phyloP scores from a whole-genome alignment of 2,113 vertebrate genomes.

The Columba janthina region DNA sequence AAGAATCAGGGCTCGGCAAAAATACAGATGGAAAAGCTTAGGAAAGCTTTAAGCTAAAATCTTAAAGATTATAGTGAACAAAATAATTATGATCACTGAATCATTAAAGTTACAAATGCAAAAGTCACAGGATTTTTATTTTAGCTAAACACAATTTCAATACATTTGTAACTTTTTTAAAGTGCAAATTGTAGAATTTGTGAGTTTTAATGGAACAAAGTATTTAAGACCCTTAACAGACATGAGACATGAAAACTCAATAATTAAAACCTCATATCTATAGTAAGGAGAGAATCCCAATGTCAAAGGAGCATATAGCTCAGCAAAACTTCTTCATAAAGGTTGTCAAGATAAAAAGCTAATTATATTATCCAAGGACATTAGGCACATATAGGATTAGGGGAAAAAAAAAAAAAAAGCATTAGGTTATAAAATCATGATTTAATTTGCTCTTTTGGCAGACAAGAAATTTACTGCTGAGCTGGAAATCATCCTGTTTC shows the following conservation, averaged over 20 bases:
- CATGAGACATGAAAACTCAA: not conserved
- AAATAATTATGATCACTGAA: not conserved
- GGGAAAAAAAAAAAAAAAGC: not conserved
- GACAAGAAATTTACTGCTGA: not conserved
- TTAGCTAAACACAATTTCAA: not conserved
- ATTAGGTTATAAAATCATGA: not conserved
- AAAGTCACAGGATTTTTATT: not conserved
- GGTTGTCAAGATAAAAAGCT: not conserved
- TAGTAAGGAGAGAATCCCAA: not conserved
- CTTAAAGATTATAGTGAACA: not conserved
- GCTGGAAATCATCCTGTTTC: not conserved
- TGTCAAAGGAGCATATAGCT: not conserved
- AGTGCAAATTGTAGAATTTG: not conserved
- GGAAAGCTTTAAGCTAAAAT: not conserved
- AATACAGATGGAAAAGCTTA: not conserved
- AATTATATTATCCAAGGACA: not conserved
- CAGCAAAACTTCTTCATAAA: not conserved
- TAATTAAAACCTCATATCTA: not conserved
- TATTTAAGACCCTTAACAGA: not conserved
- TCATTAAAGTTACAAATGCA: not conserved
- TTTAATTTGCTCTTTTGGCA: not conserved
- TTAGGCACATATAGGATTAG: not conserved
- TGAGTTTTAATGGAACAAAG: not conserved
- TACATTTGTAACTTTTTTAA: not conserved
- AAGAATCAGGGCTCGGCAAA: not conserved